Conservation (phyloP, 2,113 vertebrate species). For the Hipposideros armiger region DNA sequence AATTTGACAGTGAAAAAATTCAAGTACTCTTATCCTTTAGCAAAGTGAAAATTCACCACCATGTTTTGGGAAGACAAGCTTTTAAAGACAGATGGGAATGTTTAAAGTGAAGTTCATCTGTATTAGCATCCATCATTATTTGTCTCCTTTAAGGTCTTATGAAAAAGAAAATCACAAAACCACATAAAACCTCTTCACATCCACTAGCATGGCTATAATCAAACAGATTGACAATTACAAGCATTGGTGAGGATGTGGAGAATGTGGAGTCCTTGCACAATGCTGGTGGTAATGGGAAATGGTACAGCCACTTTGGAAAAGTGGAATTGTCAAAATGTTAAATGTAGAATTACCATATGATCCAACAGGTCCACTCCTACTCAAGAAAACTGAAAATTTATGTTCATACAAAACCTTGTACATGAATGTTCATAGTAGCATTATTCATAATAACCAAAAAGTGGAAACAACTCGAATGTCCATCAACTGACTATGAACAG, state of each 20-base stretch:
- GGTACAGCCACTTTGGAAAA: background rate
- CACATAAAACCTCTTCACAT: background rate
- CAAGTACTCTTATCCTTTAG: constrained; percentile 27
- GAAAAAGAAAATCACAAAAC: constrained; percentile 25
- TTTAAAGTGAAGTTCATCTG: background rate
- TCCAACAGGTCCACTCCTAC: background rate
- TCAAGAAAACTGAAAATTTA: background rate
- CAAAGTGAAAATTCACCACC: constrained; percentile 32
- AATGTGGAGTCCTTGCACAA: background rate
- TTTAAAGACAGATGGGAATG: background rate
- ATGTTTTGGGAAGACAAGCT: background rate
- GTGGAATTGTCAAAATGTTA: background rate
- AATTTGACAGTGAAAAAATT: background rate
- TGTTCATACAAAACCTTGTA: background rate
- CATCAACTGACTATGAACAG: background rate
- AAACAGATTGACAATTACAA: background rate
- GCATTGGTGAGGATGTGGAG: background rate
- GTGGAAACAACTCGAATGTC: background rate
- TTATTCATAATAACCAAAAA: background rate
- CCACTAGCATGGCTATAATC: background rate
- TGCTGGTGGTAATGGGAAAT: background rate
- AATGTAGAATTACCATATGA: background rate
- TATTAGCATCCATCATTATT: background rate
- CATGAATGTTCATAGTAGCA: background rate
- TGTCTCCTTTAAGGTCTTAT: background rate